These are phyloP conservation scores for Dolichomitus sp. DNA, from an alignment of 2,888 invertebrate genomes.

Conservation along the genomic window DNA sequence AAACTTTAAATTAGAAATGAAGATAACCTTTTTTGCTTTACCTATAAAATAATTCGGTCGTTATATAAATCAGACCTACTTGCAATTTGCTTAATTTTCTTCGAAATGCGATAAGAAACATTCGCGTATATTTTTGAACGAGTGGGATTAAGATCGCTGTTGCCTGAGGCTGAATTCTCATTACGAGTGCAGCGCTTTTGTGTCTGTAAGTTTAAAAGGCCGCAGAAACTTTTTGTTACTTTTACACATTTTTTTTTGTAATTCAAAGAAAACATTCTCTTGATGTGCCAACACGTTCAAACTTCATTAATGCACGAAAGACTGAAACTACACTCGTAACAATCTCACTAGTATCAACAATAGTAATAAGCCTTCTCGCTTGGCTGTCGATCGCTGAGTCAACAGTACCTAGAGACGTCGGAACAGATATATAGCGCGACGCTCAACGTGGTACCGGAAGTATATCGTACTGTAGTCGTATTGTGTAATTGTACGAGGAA, in stretches of 20 bases:
- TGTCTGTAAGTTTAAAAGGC: too few relatives aligned
- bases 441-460: conserved; percentile 54
- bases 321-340: background rate
- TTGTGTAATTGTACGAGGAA: conserved; percentile 47
- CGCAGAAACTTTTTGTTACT: too few relatives aligned
- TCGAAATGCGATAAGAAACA: background rate
- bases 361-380: conserved; percentile 30
- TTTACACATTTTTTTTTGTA: background rate
- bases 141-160: background rate
- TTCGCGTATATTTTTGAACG: background rate
- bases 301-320: background rate
- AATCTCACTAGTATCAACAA: conserved; percentile 15
- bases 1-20: too few relatives aligned
- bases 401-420: conserved; percentile 28
- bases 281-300: background rate
- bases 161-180: background rate
- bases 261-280: background rate
- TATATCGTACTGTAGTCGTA: conserved; percentile 17
- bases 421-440: conserved; percentile 23
- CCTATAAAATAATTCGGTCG: background rate
- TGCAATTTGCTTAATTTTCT: background rate
- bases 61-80: background rate
- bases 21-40: background rate
- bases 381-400: conserved; percentile 47
- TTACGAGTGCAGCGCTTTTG: too few relatives aligned